Evolutionary conservation across 2,113 vertebrate species (phyloP).

Genomic region (Corythaixoides concolor): DNA sequence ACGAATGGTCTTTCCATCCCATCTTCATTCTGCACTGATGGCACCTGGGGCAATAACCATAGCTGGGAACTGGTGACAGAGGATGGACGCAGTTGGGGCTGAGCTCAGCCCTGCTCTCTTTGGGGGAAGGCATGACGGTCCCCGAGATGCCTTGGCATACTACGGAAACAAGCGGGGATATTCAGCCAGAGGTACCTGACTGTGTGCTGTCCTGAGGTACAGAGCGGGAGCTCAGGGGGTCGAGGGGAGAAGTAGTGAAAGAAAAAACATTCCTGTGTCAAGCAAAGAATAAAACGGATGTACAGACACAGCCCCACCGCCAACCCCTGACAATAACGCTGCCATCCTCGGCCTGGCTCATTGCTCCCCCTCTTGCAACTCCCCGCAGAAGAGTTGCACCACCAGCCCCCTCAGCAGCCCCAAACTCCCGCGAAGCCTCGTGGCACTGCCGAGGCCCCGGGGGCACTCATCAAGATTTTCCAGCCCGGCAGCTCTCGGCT

Average conservation of each 20-base stretch:
- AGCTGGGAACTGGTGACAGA: neutral
- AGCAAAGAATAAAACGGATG: rapidly evolving
- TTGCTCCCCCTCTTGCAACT: neutral
- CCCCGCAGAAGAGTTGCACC: neutral
- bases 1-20: neutral
- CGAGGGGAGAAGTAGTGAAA: too few species aligned
- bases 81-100: neutral
- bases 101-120: neutral
- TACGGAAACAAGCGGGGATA: rapidly evolving
- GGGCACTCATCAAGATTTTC: rapidly evolving
- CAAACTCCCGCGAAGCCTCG: neutral
- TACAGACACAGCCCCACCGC: neutral
- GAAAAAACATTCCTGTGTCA: neutral
- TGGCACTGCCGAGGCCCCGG: neutral
- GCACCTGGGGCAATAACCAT: rapidly evolving
- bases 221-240: neutral
- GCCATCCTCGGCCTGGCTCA: neutral
- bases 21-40: rapidly evolving
- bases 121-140: too few species aligned
- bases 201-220: neutral
- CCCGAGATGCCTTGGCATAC: rapidly evolving
- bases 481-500: neutral
- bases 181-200: rapidly evolving
- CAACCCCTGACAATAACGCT: rapidly evolving
- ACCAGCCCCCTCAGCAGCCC: neutral